Conservation (phyloP, 2,797 vertebrate species). For the Protosalanx chinensis region DNA sequence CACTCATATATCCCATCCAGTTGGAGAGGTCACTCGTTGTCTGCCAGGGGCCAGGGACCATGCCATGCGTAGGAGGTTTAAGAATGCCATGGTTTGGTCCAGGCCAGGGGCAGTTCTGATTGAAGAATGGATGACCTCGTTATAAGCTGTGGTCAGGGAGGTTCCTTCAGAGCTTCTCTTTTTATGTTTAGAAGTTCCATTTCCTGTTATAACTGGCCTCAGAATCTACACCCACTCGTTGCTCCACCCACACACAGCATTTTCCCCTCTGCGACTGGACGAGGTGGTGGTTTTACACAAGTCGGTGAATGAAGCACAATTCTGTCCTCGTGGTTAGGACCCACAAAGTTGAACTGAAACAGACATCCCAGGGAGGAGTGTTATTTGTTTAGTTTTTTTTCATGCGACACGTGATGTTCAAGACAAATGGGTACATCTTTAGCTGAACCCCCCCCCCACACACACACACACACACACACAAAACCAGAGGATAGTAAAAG, state of each 20-base stretch:
- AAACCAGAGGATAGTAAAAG: neutral
- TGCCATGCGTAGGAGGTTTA: slow-evolving; percentile 47
- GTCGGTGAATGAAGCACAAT: neutral
- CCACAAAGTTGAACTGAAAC: neutral
- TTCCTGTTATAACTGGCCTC: slow-evolving; percentile 9
- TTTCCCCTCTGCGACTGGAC: neutral
- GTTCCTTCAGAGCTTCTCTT: slow-evolving; percentile 14
- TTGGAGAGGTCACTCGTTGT: slow-evolving; percentile 49
- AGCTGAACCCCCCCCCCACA: neutral
- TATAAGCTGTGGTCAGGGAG: slow-evolving; percentile 31
- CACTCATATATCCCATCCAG: slow-evolving; percentile 42
- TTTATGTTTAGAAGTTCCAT: slow-evolving; percentile 14
- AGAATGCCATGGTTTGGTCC: slow-evolving; percentile 55
- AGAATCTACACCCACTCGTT: slow-evolving; percentile 1
- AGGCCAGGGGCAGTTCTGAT: slow-evolving; percentile 51
- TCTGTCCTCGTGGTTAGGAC: neutral
- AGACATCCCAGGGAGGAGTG: neutral
- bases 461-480: no score
- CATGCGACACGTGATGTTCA: neutral
- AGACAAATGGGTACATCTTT: neutral
- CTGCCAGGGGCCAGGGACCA: slow-evolving; percentile 35
- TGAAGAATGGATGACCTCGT: slow-evolving; percentile 49
- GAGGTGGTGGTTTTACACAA: slow-evolving; percentile 2
- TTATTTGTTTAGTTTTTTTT: neutral
- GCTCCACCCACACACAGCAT: slow-evolving; percentile 10